A percentile compares a stretch with the other conserved stretches of the same genome.
Evolutionary conservation across 2,888 invertebrate species (phyloP).

Genomic region (Parelbella ahira): DNA sequence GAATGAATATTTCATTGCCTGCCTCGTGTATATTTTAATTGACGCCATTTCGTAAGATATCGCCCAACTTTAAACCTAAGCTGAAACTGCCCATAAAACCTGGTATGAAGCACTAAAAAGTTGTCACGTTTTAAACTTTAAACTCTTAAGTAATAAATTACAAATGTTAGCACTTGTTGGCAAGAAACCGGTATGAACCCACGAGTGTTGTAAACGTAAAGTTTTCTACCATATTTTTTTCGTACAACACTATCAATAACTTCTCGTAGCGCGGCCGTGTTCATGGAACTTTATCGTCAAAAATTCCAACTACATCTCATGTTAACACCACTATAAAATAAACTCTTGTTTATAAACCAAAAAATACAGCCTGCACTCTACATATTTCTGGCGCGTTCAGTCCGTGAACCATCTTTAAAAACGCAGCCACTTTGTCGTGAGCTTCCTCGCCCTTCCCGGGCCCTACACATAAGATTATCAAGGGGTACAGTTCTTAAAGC

Average conservation of each 20-base stretch:
- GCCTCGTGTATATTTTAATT: slow-evolving; percentile 13
- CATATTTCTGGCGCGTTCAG: slow-evolving; percentile 60
- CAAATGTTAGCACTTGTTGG: slow-evolving; percentile 2
- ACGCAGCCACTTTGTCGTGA: slow-evolving; percentile 32
- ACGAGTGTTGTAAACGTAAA: slow-evolving; percentile 17
- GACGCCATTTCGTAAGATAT: slow-evolving; percentile 7
- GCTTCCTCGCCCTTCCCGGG: slow-evolving; percentile 30
- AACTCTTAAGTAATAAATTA: slow-evolving; percentile 14
- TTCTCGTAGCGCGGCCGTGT: slow-evolving; percentile 1
- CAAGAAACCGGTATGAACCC: slow-evolving; percentile 12
- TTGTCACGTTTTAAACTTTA: slow-evolving; percentile 10
- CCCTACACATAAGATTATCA: slow-evolving; percentile 9
- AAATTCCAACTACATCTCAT: slow-evolving; percentile 55
- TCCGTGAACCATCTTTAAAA: slow-evolving; percentile 43
- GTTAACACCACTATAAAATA: slow-evolving; percentile 63
- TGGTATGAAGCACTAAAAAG: slow-evolving; percentile 12
- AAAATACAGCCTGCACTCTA: slow-evolving; percentile 58
- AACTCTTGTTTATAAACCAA: slow-evolving; percentile 65
- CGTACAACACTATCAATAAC: slow-evolving; percentile 15
- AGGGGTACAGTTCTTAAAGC: too few relatives aligned
- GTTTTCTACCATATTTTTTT: slow-evolving; percentile 10
- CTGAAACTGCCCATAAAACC: slow-evolving; percentile 21
- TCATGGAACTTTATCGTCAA: slow-evolving; percentile 32
- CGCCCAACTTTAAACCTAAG: slow-evolving; percentile 21
- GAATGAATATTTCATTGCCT: slow-evolving; percentile 19